Evolutionary conservation across 1,140 invertebrate species (phyloP).

Genomic region (Battus philenor): DNA sequence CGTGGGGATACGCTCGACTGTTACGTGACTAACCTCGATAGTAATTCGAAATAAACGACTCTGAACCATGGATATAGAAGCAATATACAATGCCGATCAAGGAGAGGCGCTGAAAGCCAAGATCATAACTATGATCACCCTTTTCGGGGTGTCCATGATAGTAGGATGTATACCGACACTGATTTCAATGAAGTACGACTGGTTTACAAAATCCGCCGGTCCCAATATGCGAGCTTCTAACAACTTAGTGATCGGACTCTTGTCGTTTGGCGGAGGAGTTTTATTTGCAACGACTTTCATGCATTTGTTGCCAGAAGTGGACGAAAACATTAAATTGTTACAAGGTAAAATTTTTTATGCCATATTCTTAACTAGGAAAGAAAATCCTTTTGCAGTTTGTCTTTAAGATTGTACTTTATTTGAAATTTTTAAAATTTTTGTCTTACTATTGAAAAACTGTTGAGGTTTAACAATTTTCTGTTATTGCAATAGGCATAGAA

Average conservation of each 20-base stretch:
- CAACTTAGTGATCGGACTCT: slow-evolving; percentile 68
- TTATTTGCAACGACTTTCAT: slow-evolving; percentile 92
- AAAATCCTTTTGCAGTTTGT: too few species aligned
- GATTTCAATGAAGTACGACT: slow-evolving; percentile 80
- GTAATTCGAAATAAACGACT: slow-evolving; percentile 26
- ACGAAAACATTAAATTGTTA: slow-evolving; percentile 80
- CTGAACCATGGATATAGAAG: slow-evolving; percentile 33
- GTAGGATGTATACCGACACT: slow-evolving; percentile 83
- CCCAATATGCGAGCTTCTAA: slow-evolving; percentile 67
- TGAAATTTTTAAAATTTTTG: background rate
- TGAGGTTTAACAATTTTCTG: background rate
- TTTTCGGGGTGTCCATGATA: slow-evolving; percentile 81
- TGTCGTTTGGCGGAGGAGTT: slow-evolving; percentile 94
- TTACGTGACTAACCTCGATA: background rate
- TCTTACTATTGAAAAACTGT: background rate
- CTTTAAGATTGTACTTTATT: background rate
- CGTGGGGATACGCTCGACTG: background rate
- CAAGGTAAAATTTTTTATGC: slow-evolving; percentile 61
- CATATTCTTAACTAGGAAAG: too few species aligned
- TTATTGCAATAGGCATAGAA: background rate
- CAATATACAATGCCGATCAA: slow-evolving; percentile 19
- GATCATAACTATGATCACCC: slow-evolving; percentile 82
- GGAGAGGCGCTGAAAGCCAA: slow-evolving; percentile 77
- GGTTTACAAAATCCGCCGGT: slow-evolving; percentile 67
- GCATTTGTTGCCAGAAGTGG: slow-evolving; percentile 92